phyloP scores from a whole-genome alignment of 2,113 vertebrate species.

The Scophthalmus maximus region DNA sequence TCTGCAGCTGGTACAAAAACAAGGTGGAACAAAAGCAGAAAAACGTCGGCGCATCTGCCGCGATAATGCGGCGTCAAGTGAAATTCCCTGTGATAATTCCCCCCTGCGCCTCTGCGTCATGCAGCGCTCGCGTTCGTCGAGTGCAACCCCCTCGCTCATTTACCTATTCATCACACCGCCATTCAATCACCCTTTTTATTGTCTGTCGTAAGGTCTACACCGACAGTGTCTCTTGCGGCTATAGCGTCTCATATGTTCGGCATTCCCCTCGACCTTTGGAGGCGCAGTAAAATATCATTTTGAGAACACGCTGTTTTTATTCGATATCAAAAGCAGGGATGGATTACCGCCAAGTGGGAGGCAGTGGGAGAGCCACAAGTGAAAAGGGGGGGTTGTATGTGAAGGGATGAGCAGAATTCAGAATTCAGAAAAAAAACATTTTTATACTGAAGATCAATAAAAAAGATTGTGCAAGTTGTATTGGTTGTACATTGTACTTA shows the following conservation, averaged over 20 bases:
- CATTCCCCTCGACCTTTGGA: constrained; percentile 33
- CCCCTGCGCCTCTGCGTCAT: not conserved
- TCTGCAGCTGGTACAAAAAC: too few species aligned
- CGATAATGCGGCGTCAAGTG: not conserved
- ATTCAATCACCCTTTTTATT: constrained; percentile 57
- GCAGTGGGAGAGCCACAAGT: not conserved
- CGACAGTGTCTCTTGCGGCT: constrained; percentile 26
- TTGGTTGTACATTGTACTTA: not conserved
- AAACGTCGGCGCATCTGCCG: not conserved
- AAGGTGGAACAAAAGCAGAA: not conserved
- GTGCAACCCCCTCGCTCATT: constrained; percentile 23
- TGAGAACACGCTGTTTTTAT: constrained; percentile 42
- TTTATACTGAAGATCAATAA: too few species aligned
- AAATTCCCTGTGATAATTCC: constrained; percentile 12
- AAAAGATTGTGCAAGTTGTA: not conserved
- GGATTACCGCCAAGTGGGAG: constrained; percentile 31
- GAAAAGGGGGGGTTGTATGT: constrained; percentile 1
- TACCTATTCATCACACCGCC: constrained; percentile 43
- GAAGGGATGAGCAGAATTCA: not conserved
- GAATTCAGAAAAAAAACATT: too few species aligned
- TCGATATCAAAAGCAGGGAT: constrained; percentile 21
- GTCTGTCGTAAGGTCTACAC: constrained; percentile 35
- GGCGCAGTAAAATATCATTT: constrained; percentile 27
- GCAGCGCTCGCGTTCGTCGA: not conserved
- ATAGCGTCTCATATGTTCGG: constrained; percentile 15